Evolutionary conservation across 2,797 vertebrate genomes (phyloP).

Genomic region (Aselliscus stoliczkanus): DNA sequence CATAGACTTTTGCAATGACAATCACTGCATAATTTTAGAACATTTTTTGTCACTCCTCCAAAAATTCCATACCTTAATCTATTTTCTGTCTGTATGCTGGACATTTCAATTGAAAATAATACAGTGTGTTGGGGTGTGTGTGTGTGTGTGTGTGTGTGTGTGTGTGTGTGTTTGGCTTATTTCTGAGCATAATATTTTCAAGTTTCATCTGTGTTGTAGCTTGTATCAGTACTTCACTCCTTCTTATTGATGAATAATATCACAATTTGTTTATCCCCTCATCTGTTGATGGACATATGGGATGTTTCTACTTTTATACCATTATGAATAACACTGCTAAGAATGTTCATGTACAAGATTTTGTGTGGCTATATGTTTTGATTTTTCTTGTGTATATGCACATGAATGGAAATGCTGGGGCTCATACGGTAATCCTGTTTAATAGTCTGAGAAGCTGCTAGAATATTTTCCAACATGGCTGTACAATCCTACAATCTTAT

Average conservation of each 20-base stretch:
- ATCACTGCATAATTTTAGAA: background rate
- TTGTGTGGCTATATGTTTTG: too few relatives aligned
- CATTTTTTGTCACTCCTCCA: rapidly evolving
- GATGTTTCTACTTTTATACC: background rate
- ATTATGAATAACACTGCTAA: background rate
- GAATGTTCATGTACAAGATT: background rate
- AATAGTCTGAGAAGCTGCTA: background rate
- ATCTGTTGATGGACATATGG: background rate
- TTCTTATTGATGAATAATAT: background rate
- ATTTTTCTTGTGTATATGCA: too few relatives aligned
- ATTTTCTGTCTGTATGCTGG: background rate
- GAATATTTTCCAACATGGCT: background rate
- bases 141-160: background rate
- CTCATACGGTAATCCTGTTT: background rate
- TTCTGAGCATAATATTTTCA: background rate
- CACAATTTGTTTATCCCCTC: background rate
- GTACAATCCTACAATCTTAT: background rate
- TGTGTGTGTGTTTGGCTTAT: background rate
- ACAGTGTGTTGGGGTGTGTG: background rate
- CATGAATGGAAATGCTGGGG: background rate
- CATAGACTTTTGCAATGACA: background rate
- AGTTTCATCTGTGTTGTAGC: background rate
- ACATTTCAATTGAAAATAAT: background rate
- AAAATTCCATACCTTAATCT: background rate
- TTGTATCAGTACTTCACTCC: background rate